Evolutionary conservation across 2,797 vertebrate genomes (phyloP), one percentile per base, ranked within the genome.

Genomic region (Aeoliscus strigatus): DNA sequence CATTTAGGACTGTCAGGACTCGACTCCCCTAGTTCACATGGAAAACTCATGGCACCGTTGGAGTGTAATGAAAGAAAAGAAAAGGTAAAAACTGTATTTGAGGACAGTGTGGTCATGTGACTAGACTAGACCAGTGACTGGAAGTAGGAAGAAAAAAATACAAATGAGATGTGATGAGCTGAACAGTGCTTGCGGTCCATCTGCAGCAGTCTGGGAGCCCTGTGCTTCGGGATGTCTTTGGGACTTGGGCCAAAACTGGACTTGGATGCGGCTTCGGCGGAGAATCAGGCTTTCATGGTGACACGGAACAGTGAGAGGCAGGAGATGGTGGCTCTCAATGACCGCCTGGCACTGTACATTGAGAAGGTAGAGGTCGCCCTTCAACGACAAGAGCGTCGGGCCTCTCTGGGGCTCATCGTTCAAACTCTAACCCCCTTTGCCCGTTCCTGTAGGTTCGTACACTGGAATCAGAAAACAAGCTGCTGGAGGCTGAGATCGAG

Each of bases 251-350:
- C 69, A 10, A 70, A 54, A 18, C 41, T 83, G 51, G 83, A 87
- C 47, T 69, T 90, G 64, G 85, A 89, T n/a, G 75, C 80, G 0
- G 88, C 86, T 10, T 60, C 84, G 31, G 82, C 79, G 18, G 79
- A 81, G 56, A 91, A 89, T 60, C 80, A 79, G 43, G 71, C 75
- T 38, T 89, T 87, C 36, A 82, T 83, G 40, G 50, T 17, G 32
- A 80, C 65, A 11, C 69, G 89, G 13, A 85, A 52, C 18, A 70
- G 33, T 2, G 87, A 90, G 60, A 88, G 83, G 29, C 67, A 80
- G 64, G 77, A 87, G 72, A 70, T 89, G 83, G 56, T 91, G 1
- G 58, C 61, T 18, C 82, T 92, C 25, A 87, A 91, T 4, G 87
- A 90, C 51, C 84, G 87, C 1, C 66, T 91, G 60, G 86, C 87